phyloP scores from a whole-genome alignment of 1,140 invertebrate species.

The Colletes gigas region DNA sequence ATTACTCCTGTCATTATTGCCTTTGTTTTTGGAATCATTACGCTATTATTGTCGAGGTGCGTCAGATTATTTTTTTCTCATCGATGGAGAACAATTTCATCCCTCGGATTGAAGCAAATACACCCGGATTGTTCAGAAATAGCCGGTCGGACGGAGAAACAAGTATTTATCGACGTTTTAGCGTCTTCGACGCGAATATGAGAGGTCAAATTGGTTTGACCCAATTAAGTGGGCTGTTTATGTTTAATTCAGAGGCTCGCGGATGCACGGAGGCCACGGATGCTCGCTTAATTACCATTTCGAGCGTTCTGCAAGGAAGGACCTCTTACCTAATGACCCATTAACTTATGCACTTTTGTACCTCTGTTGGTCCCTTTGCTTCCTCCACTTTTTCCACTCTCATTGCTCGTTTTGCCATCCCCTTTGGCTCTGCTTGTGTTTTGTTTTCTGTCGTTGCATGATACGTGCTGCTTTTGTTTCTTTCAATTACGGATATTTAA shows the following conservation, averaged over 20 bases:
- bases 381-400: background rate
- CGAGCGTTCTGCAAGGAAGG: background rate
- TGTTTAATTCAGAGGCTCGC: conserved; percentile 35
- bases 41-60: background rate
- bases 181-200: background rate
- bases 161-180: background rate
- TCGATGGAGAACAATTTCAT: background rate
- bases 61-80: background rate
- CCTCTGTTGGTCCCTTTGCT: background rate
- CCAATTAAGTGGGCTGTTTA: conserved; percentile 31
- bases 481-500: background rate
- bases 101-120: background rate
- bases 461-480: background rate
- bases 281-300: conserved; percentile 40
- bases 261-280: conserved; percentile 1
- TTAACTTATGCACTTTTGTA: conserved; percentile 27
- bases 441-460: background rate
- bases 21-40: background rate
- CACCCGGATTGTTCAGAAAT: too few species aligned
- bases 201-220: conserved; percentile 15
- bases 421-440: background rate
- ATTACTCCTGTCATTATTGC: background rate
- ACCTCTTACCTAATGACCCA: conserved; percentile 31
- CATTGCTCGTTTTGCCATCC: conserved; percentile 7
- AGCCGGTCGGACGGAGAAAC: background rate